Percentiles rank a stretch among this genome's conserved stretches.
These are phyloP conservation scores for Elephantulus edwardii DNA, from an alignment of 2,113 vertebrate species.

Conservation along the genomic window DNA sequence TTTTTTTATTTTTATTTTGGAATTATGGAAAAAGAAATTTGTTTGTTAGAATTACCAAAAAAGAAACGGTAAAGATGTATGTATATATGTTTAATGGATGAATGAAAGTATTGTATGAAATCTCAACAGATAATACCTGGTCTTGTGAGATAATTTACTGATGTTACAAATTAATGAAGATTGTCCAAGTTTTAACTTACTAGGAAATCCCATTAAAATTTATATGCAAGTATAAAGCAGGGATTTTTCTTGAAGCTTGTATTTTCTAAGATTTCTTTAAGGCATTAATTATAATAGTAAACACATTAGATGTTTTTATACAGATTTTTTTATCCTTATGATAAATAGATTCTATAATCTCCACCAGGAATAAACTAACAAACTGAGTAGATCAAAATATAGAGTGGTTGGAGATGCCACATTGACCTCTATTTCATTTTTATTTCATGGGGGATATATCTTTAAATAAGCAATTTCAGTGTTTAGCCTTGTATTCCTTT, in stretches of 20 bases:
- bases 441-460: slow-evolving; percentile 1
- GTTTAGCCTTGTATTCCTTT: slow-evolving; percentile 56
- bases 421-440: slow-evolving; percentile 53
- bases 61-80: too few species aligned
- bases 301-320: background rate
- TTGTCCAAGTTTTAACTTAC: background rate
- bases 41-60: too few species aligned
- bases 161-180: slow-evolving; percentile 1
- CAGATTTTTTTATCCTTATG: slow-evolving; percentile 34
- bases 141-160: background rate
- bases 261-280: background rate
- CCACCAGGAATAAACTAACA: slow-evolving; percentile 51
- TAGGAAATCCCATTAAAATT: slow-evolving; percentile 1
- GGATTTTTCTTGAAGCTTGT: background rate
- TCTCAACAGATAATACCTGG: slow-evolving; percentile 3
- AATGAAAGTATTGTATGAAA: slow-evolving; percentile 5
- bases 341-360: slow-evolving; percentile 43
- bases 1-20: too few species aligned
- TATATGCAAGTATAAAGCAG: background rate
- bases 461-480: slow-evolving; percentile 71
- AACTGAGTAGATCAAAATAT: slow-evolving; percentile 34
- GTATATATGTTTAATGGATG: background rate
- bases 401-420: background rate
- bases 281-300: slow-evolving; percentile 11
- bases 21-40: too few species aligned